Evolutionary conservation across 2,888 invertebrate genomes (phyloP).

Genomic region (Nyleta sp.): DNA sequence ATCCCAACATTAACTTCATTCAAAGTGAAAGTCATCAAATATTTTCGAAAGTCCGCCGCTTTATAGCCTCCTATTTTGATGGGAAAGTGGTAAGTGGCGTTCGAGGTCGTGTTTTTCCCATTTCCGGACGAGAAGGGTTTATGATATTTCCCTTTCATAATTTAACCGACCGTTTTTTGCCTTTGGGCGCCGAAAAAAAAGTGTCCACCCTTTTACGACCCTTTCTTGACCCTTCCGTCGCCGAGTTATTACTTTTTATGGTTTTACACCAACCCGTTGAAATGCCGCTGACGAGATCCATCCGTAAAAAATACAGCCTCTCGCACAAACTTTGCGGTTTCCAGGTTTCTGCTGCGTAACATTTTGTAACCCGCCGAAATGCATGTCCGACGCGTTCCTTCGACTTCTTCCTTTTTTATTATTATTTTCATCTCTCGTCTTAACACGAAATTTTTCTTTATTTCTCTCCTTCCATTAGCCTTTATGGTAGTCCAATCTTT

Average conservation of each 20-base stretch:
- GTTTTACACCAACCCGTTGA: conserved; percentile 71
- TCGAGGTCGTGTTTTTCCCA: conserved; percentile 55
- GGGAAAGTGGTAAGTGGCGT: conserved; percentile 67
- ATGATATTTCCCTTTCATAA: conserved; percentile 71
- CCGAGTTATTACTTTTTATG: conserved; percentile 76
- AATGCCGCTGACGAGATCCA: conserved; percentile 51
- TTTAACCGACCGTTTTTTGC: conserved; percentile 59
- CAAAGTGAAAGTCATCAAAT: conserved; percentile 74
- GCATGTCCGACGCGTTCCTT: conserved; percentile 38
- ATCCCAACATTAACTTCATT: neutral
- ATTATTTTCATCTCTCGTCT: too few relatives aligned
- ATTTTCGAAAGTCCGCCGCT: conserved; percentile 62
- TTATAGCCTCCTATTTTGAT: conserved; percentile 72
- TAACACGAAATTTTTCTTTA: too few relatives aligned
- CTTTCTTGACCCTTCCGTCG: conserved; percentile 79
- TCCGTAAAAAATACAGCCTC: conserved; percentile 71
- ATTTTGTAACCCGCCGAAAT: conserved; percentile 49
- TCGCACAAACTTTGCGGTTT: conserved; percentile 76
- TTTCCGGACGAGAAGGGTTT: conserved; percentile 74
- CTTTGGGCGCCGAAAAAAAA: conserved; percentile 63
- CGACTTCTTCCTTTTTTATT: conserved; percentile 37
- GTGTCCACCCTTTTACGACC: conserved; percentile 79
- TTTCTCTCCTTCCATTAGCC: conserved; percentile 63
- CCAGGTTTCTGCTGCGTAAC: conserved; percentile 63
- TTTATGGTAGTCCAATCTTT: conserved; percentile 74